Conservation (phyloP, 2,797 vertebrate genomes). For the Echiichthys vipera region DNA sequence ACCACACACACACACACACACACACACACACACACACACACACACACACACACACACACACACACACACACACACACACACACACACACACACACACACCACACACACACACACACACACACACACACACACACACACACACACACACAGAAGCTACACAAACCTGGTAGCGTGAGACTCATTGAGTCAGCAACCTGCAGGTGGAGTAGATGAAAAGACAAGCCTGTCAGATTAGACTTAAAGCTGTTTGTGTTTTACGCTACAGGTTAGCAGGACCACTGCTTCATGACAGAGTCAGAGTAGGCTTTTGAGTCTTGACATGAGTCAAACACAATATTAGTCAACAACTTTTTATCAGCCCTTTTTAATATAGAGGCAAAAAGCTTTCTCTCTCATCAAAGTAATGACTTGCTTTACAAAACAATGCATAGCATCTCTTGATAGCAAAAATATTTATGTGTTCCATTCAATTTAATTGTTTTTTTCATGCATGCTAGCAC, state of each 20-base stretch:
- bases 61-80: background rate
- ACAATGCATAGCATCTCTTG: background rate
- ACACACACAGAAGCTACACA: background rate
- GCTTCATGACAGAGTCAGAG: background rate
- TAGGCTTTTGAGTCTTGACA: background rate
- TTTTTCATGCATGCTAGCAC: constrained; percentile 24
- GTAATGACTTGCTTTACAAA: background rate
- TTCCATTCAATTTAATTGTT: background rate
- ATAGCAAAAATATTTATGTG: background rate
- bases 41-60: background rate
- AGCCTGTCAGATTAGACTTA: constrained; percentile 35
- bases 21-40: constrained; percentile 9
- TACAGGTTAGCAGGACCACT: constrained; percentile 5
- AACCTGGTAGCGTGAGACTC: constrained; percentile 24
- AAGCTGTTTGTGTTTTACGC: constrained; percentile 14
- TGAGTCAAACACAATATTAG: background rate
- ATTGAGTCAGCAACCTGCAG: constrained; percentile 23
- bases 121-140: background rate
- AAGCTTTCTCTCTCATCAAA: background rate
- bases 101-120: background rate
- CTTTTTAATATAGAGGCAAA: background rate
- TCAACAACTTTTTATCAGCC: background rate
- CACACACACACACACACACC: background rate
- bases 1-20: constrained; percentile 23
- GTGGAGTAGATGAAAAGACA: constrained; percentile 22